Base-by-base conservation (phyloP, 2,888 invertebrate species). In the Lasioglossum pauxillum region DNA sequence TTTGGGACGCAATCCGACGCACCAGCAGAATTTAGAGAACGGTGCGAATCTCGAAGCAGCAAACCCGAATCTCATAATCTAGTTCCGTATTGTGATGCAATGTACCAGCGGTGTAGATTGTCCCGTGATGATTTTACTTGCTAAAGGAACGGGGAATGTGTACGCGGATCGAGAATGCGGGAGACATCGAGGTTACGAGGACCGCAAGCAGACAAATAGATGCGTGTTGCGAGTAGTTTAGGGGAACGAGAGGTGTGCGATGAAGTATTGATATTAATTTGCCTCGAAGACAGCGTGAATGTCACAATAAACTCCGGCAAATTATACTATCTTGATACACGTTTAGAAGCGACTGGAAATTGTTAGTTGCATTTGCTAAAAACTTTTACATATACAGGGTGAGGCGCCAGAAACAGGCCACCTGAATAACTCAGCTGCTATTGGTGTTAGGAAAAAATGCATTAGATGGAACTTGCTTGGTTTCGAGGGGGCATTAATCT, bases 181-280 rank as follows among this genome's bases (percentile, higher is more conserved):
- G 41, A 69, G 75, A 46, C 57, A 53, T n/a, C 35, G 71, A 57
- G 78, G 83, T 84, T 80, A 75, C 46, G n/a, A 49, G 75, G 38
- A 46, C 71, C 75, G 57, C 75, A 60, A 75, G 71, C 23, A 75
- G 71, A 27, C 80, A 57, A 82, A 79, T 67, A 49, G 64, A 79
- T 79, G 82, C 53, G 53, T 79, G 64, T 44, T 64, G 64, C 49
- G 73, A 76, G 72, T 73, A 76, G 76, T 82, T 73, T 38, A 35
- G 76, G 44, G 46, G 53, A 73, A 73, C 35, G 44, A 44, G 27
- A 73, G 38, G 44, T 19, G 46, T 35, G 19, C 27, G 19, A 74
- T n/a, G 82, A 84, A 57, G 57, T 84, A 77, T 82, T 77, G 82
- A 67, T 76, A 76, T 76, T 77, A 83, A 82, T 83, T 83, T 76